Evolutionary conservation across 1,140 invertebrate genomes (phyloP).

Genomic region (Trichonephila clavipes): DNA sequence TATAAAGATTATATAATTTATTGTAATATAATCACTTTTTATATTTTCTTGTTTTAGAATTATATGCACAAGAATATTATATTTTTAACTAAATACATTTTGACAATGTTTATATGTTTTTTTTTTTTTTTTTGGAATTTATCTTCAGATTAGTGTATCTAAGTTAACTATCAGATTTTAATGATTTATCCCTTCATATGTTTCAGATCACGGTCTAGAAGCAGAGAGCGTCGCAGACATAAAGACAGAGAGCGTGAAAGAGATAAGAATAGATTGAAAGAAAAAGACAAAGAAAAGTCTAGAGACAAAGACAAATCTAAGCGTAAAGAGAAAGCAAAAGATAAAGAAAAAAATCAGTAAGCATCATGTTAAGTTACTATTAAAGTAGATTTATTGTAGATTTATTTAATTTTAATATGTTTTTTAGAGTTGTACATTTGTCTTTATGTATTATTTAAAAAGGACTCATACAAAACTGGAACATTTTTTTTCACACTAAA

Average conservation of each 20-base stretch:
- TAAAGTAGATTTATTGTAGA: no score
- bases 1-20: background rate
- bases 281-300: constrained; percentile 47
- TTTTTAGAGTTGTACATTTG: no score
- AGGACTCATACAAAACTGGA: no score
- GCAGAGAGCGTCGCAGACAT: constrained; percentile 67
- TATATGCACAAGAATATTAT: background rate
- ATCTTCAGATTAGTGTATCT: background rate
- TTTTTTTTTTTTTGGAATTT: background rate
- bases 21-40: background rate
- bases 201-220: constrained; percentile 71
- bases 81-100: background rate
- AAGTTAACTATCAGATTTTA: background rate
- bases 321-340: constrained; percentile 80
- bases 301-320: constrained; percentile 79
- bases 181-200: background rate
- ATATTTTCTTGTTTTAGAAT: background rate
- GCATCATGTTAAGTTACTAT: background rate
- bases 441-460: no score
- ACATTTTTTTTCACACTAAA: no score
- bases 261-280: constrained; percentile 50
- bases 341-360: constrained; percentile 57
- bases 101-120: background rate
- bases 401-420: no score
- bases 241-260: constrained; percentile 58